Percentiles rank a stretch among this genome's conserved stretches.
These are phyloP conservation scores for Crocodylus rhombifer DNA, from an alignment of 2,797 vertebrate genomes.

Conservation along the genomic window DNA sequence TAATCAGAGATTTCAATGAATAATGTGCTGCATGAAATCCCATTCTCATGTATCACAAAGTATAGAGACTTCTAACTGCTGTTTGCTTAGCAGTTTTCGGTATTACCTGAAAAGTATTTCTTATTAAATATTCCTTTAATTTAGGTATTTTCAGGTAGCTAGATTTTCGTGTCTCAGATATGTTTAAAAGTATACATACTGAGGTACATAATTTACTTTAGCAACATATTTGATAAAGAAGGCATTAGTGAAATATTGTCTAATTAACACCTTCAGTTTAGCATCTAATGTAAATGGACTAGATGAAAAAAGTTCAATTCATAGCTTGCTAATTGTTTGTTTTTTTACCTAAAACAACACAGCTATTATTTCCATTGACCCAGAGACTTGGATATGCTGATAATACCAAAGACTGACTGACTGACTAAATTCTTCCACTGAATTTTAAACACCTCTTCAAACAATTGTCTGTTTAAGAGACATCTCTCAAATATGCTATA, in stretches of 20 bases:
- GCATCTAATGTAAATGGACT: not conserved
- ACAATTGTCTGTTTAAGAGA: not conserved
- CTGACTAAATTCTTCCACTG: not conserved
- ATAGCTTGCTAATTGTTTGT: not conserved
- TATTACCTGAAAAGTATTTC: not conserved
- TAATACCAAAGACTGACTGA: not conserved
- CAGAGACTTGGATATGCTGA: not conserved
- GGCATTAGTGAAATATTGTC: not conserved
- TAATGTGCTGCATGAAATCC: not conserved
- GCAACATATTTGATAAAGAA: not conserved
- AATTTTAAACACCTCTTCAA: not conserved
- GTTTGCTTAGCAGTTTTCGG: not conserved
- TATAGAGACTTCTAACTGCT: not conserved
- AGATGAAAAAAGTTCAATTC: not conserved
- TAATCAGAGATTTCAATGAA: not conserved
- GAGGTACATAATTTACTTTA: fast-evolving
- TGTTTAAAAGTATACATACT: not conserved
- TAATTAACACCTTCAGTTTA: not conserved
- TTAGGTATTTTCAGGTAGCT: not conserved
- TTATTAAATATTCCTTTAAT: not conserved
- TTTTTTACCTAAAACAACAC: not conserved
- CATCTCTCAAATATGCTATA: not conserved
- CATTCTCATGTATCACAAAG: not conserved
- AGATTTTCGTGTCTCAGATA: not conserved
- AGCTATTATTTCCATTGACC: not conserved